Percentiles rank a stretch among this genome's conserved stretches.
Conservation (phyloP, 2,888 invertebrate genomes). For the Plusia festucae region DNA sequence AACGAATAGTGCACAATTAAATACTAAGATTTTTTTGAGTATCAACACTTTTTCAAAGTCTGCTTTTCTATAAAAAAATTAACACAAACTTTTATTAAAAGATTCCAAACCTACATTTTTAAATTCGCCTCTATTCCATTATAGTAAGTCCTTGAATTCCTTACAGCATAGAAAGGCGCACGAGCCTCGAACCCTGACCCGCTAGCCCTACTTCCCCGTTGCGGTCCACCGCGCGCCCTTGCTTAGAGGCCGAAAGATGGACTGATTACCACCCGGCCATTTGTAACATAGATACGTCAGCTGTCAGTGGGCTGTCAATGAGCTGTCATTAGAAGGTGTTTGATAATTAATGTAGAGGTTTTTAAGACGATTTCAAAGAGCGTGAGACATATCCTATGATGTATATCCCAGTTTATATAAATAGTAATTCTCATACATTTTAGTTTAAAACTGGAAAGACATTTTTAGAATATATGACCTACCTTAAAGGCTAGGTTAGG, state of each 20-base stretch:
- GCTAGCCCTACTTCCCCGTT: slow-evolving; percentile 47
- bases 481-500: too few relatives aligned
- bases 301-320: background rate
- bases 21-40: too few relatives aligned
- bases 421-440: too few relatives aligned
- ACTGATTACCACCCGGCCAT: slow-evolving; percentile 22
- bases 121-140: background rate
- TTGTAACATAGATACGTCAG: background rate
- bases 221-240: slow-evolving; percentile 52
- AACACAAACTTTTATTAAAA: background rate
- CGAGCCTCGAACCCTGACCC: slow-evolving; percentile 53
- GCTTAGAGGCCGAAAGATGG: slow-evolving; percentile 43
- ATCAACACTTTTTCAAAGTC: too few relatives aligned
- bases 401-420: too few relatives aligned
- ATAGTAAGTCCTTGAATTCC: background rate
- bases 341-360: slow-evolving; percentile 1
- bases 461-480: too few relatives aligned
- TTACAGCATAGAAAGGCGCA: slow-evolving; percentile 12
- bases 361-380: background rate
- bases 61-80: too few relatives aligned
- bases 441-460: too few relatives aligned
- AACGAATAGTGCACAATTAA: too few relatives aligned
- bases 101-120: background rate
- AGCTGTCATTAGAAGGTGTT: background rate
- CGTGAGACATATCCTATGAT: too few relatives aligned